phyloP scores from a whole-genome alignment of 1,140 invertebrate genomes.

The Eupristina koningsbergeri region DNA sequence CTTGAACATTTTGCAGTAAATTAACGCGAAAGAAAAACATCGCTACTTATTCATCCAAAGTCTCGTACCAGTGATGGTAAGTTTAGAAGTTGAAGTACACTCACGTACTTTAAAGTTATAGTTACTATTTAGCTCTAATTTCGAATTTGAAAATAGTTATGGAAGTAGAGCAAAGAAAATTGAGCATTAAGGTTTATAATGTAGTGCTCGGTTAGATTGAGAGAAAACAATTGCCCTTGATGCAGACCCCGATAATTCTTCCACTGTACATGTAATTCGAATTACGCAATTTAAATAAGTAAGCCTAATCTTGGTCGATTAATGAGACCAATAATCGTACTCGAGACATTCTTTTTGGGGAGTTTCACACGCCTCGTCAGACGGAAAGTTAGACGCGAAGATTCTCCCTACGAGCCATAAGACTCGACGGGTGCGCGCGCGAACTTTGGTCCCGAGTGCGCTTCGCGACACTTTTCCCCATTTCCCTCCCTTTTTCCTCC shows the following conservation, averaged over 20 bases:
- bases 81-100: too few species aligned
- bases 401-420: neutral
- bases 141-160: too few species aligned
- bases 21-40: too few species aligned
- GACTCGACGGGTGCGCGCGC: neutral
- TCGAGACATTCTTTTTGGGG: neutral
- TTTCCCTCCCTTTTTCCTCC: slow-evolving; percentile 8
- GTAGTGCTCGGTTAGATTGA: too few species aligned
- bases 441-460: neutral
- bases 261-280: neutral
- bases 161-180: too few species aligned
- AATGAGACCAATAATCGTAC: too few species aligned
- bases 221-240: too few species aligned
- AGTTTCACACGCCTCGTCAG: neutral
- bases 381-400: neutral
- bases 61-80: neutral
- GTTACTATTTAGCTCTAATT: too few species aligned
- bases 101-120: too few species aligned
- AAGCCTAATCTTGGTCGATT: too few species aligned
- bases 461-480: neutral
- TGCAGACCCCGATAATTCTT: neutral
- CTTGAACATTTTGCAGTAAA: too few species aligned
- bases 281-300: neutral
- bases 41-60: neutral
- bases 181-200: too few species aligned